Evolutionary conservation across 1,140 invertebrate genomes (phyloP).

Genomic region (Dendrolimus kikuchii): DNA sequence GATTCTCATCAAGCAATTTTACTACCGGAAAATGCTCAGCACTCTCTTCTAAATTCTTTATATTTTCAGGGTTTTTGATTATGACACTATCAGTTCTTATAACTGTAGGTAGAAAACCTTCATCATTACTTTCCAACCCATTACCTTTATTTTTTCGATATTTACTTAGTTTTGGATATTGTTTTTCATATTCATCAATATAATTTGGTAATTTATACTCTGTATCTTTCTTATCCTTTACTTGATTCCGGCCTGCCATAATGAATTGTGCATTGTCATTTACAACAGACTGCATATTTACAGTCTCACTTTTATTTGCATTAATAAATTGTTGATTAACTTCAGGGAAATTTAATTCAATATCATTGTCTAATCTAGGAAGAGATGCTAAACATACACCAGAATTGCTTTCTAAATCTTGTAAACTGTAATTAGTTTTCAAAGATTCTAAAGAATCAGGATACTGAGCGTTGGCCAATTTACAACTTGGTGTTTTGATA

Average conservation of each 20-base stretch:
- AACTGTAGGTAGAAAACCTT: constrained; percentile 17
- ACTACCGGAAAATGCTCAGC: constrained; percentile 3
- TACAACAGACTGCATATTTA: constrained; percentile 12
- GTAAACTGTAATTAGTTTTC: constrained; percentile 43
- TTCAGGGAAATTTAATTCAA: constrained; percentile 64
- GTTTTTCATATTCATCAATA: constrained; percentile 29
- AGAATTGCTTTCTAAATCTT: constrained; percentile 55
- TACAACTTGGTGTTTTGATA: constrained; percentile 42
- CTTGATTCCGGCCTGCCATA: constrained; percentile 7
- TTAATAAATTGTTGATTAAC: constrained; percentile 67
- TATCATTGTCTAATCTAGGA: constrained; percentile 59
- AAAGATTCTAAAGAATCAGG: constrained; percentile 24
- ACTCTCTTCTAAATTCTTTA: constrained; percentile 25
- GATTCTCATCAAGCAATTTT: constrained; percentile 4
- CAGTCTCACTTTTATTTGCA: constrained; percentile 51
- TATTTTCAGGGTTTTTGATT: constrained; percentile 63
- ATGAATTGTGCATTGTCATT: constrained; percentile 19
- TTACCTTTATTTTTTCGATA: constrained; percentile 49
- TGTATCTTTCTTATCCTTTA: constrained; percentile 12
- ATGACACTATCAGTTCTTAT: constrained; percentile 59
- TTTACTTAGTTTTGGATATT: constrained; percentile 55
- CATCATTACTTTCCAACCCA: constrained; percentile 16
- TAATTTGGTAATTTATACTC: constrained; percentile 1
- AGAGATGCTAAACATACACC: constrained; percentile 58
- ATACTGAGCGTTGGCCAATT: constrained; percentile 44